Conservation (phyloP, 2,113 vertebrate genomes). For the Paraplagusia blochii region DNA sequence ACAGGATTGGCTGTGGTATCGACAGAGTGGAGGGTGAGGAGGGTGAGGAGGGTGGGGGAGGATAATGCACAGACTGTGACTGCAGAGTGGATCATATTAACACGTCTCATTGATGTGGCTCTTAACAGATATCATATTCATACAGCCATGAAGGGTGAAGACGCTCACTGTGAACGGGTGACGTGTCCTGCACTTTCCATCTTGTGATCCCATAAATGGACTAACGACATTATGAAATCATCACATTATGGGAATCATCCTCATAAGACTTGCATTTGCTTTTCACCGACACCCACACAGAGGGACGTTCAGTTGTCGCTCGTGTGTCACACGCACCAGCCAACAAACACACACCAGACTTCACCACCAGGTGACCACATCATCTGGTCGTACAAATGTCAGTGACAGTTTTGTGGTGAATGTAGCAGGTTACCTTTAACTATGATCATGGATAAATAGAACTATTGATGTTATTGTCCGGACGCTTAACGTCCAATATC, state of each 20-base stretch:
- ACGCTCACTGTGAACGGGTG: slow-evolving; percentile 56
- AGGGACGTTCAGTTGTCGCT: background rate
- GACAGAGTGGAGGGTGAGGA: slow-evolving; percentile 21
- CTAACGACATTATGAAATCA: slow-evolving; percentile 68
- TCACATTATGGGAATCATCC: slow-evolving; percentile 64
- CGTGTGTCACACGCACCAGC: background rate
- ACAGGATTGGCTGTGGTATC: slow-evolving; percentile 37
- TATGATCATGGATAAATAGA: too few relatives aligned
- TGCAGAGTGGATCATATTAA: slow-evolving; percentile 69
- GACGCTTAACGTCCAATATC: too few relatives aligned
- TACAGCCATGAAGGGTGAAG: slow-evolving; percentile 49
- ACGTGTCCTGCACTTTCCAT: slow-evolving; percentile 49
- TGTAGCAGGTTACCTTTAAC: too few relatives aligned
- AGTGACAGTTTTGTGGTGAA: too few relatives aligned
- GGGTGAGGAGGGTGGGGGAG: background rate
- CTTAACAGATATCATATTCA: slow-evolving; percentile 69
- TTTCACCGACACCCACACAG: slow-evolving; percentile 52
- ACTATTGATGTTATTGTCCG: too few relatives aligned
- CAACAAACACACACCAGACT: background rate
- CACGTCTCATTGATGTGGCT: slow-evolving; percentile 66
- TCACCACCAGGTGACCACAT: background rate
- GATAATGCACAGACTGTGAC: slow-evolving; percentile 65
- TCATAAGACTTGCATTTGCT: slow-evolving; percentile 71
- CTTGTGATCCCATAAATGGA: slow-evolving; percentile 69
- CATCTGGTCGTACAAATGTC: too few relatives aligned